These are phyloP conservation scores for Physocephala rufipes DNA, from an alignment of 2,888 invertebrate genomes.

Conservation along the genomic window DNA sequence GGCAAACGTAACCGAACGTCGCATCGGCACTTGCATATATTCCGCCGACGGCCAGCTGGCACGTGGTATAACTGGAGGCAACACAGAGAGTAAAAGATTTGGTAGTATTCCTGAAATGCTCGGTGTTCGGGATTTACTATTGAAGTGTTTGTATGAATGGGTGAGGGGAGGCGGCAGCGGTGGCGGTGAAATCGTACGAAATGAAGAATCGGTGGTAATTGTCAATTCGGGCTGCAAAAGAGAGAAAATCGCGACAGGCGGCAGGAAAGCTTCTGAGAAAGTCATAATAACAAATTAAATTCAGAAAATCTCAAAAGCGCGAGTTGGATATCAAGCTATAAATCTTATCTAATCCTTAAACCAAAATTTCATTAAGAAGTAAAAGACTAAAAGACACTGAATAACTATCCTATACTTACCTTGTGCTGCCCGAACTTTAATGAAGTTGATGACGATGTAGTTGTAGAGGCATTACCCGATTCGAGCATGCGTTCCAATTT, in stretches of 20 bases:
- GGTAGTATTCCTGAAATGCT: slow-evolving; percentile 77
- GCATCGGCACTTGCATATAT: slow-evolving; percentile 69
- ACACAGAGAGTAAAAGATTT: slow-evolving; percentile 75
- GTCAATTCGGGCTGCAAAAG: slow-evolving; percentile 58
- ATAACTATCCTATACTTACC: slow-evolving; percentile 48
- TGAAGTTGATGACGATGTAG: slow-evolving; percentile 67
- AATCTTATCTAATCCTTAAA: too few relatives aligned
- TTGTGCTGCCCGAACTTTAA: slow-evolving; percentile 56
- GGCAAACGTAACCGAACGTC: slow-evolving; percentile 73
- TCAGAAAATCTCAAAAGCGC: too few relatives aligned
- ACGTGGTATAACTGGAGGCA: slow-evolving; percentile 79
- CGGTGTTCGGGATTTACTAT: slow-evolving; percentile 68
- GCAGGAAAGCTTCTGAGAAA: too few relatives aligned
- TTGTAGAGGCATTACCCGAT: slow-evolving; percentile 69
- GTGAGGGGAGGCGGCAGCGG: slow-evolving; percentile 37
- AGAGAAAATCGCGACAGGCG: not conserved
- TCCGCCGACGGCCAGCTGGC: slow-evolving; percentile 83
- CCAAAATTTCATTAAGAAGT: too few relatives aligned
- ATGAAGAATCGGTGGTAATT: slow-evolving; percentile 54
- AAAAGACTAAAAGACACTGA: too few relatives aligned
- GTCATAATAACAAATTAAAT: not conserved
- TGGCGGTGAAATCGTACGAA: slow-evolving; percentile 41
- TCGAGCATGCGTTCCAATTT: slow-evolving; percentile 78
- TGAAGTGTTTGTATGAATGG: slow-evolving; percentile 16
- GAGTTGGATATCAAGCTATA: too few relatives aligned